A percentile compares a stretch with the other conserved stretches of the same genome.
Conservation (phyloP, 2,113 vertebrate species). For the Thunnus maccoyii region DNA sequence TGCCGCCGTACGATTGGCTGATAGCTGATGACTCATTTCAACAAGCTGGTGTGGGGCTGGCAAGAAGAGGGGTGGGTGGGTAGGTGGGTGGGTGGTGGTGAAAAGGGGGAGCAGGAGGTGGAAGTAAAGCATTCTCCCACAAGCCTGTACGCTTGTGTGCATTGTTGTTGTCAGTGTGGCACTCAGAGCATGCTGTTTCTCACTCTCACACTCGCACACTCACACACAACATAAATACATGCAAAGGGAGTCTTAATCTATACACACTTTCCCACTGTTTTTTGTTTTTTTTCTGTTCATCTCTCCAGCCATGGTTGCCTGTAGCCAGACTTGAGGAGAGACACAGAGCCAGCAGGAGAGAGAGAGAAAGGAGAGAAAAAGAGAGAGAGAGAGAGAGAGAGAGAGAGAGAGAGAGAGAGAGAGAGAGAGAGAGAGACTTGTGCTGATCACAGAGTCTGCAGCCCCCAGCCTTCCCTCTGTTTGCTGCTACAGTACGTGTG, state of each 20-base stretch:
- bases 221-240: constrained; percentile 59
- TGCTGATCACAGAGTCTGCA: constrained; percentile 76
- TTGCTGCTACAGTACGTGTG: constrained; percentile 71
- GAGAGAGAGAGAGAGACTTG: constrained; percentile 52
- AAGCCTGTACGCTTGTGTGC: constrained; percentile 59
- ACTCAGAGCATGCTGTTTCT: constrained; percentile 5
- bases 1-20: constrained; percentile 87
- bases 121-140: constrained; percentile 80
- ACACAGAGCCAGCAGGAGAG: constrained; percentile 42
- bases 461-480: constrained; percentile 73
- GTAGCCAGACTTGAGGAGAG: constrained; percentile 69
- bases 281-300: constrained; percentile 8
- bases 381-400: constrained; percentile 12
- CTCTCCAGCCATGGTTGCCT: constrained; percentile 47
- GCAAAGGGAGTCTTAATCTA: constrained; percentile 50
- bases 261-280: constrained; percentile 38
- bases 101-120: constrained; percentile 78
- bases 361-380: constrained; percentile 13
- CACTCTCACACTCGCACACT: constrained; percentile 17
- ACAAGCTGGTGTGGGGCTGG: constrained; percentile 85
- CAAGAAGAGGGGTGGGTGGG: constrained; percentile 44
- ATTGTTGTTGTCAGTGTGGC: constrained; percentile 66
- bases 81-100: constrained; percentile 59
- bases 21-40: constrained; percentile 86
- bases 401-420: constrained; percentile 26